phyloP scores from a whole-genome alignment of 1,140 invertebrate genomes.

The Drosophila micromelanica region DNA sequence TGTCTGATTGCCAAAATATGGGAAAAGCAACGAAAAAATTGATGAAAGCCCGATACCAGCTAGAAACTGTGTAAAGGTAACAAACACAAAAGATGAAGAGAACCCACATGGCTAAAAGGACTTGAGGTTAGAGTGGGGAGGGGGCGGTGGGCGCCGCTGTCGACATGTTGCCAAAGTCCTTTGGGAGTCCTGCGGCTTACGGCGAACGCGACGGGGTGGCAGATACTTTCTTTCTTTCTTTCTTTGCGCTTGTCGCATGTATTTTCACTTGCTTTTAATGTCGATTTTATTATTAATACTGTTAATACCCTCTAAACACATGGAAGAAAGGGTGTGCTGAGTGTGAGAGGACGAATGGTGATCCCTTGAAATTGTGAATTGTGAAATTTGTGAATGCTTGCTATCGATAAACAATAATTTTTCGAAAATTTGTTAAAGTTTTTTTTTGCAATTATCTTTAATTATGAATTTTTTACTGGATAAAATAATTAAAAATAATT shows the following conservation, averaged over 20 bases:
- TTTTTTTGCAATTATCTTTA: too few species aligned
- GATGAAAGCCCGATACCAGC: conserved; percentile 69
- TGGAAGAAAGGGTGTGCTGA: neutral
- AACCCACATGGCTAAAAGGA: conserved; percentile 8
- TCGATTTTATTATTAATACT: conserved; percentile 38
- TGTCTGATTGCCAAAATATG: conserved; percentile 73
- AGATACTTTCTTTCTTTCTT: conserved; percentile 8
- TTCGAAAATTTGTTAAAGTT: too few species aligned
- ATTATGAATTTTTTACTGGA: too few species aligned
- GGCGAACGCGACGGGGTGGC: conserved; percentile 3
- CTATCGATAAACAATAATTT: too few species aligned
- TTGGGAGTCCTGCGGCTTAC: conserved; percentile 62
- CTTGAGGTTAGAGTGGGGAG: neutral
- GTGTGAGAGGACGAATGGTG: too few species aligned
- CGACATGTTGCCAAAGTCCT: conserved; percentile 69
- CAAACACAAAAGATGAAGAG: conserved; percentile 12
- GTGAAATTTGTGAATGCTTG: too few species aligned
- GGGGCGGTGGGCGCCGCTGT: conserved; percentile 8
- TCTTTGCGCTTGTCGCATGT: conserved; percentile 12
- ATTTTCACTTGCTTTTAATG: conserved; percentile 72
- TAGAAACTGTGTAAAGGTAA: conserved; percentile 56
- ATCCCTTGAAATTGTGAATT: too few species aligned
- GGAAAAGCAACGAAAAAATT: conserved; percentile 61
- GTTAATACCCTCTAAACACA: conserved; percentile 17
- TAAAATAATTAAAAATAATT: too few species aligned